Evolutionary conservation across 37 sponge, comb jelly and placozoan species (phyloP).

Genomic region (Bolinopsis microptera): DNA sequence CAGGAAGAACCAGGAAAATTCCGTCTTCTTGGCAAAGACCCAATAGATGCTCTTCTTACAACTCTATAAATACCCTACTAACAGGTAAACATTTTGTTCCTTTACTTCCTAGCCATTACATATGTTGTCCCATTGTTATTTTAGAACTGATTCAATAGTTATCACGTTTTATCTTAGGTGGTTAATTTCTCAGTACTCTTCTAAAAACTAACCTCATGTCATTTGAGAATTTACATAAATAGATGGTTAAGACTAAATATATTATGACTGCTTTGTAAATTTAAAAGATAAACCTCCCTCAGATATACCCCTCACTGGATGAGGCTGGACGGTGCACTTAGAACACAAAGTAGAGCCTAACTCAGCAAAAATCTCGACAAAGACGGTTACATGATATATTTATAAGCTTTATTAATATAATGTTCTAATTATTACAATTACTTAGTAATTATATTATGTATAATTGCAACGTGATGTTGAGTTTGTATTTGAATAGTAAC

Average conservation of each 20-base stretch:
- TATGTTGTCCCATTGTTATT: too few relatives aligned
- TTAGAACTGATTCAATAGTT: too few relatives aligned
- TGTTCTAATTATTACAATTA: background rate
- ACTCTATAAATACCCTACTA: conserved; percentile 15
- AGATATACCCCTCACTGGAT: background rate
- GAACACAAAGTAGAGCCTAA: background rate
- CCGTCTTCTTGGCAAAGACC: conserved; percentile 17
- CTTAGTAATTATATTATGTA: background rate
- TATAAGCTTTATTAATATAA: background rate
- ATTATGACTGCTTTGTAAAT: too few relatives aligned
- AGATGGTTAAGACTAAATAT: too few relatives aligned
- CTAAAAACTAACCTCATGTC: too few relatives aligned
- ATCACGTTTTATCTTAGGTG: too few relatives aligned
- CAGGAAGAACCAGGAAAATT: conserved; percentile 32
- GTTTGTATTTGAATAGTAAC: background rate
- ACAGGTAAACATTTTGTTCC: background rate
- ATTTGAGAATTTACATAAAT: too few relatives aligned
- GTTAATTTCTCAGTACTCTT: too few relatives aligned
- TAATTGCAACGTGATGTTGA: background rate
- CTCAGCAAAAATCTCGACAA: background rate
- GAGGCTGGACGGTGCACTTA: background rate
- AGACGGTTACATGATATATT: background rate
- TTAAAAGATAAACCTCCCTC: too few relatives aligned
- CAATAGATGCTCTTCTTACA: conserved; percentile 27
- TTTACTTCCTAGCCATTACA: too few relatives aligned